Evolutionary conservation across 2,888 invertebrate species (phyloP), one percentile per base, ranked within the genome.

Genomic region (Seira musarum): DNA sequence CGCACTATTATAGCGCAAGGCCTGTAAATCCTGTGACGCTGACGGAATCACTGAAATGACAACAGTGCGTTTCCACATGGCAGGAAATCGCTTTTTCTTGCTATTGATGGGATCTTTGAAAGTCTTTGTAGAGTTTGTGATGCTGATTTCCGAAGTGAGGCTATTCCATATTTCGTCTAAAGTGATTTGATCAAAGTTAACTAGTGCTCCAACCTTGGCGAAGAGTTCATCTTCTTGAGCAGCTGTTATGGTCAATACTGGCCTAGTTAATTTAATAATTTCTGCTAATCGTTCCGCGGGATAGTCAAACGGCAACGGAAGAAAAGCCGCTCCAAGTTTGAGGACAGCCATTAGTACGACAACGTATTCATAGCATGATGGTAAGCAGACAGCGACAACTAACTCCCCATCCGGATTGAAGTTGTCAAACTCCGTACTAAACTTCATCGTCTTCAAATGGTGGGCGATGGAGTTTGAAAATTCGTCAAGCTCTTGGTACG

Each of bases 351-450:
- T 69, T 2, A 85, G 46, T 2, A 83, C 13, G 0, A 75, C 66
- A 15, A 80, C 63, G 57, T 80, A 73, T 69, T 81, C 80, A 15
- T 83, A 83, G 17, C 83, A 82, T 0, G 79, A 40, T 0, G 85
- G 83, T 1, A 79, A 70, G 25, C 79, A 79, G n/a, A 85, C 67
- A 1, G 77, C 79, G 61, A 85, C 78, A n/a, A 85, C 24, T 1
- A 82, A 10, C 24, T 85, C 83, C 10, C 78, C 80, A 13, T 81
- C 75, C 3, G 84, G 83, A 67, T 84, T 83, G 0, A 66, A 40
- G 5, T 74, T 79, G 15, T 49, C 74, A 46, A 71, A 80, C 1
- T 46, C 1, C 1, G 1, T 30, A 2, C 46, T 5, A 49, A 78
- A 78, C 46, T 67, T 78, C 13, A 22, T 6, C n/a, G 71, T 0